A percentile compares a stretch with the other conserved stretches of the same genome.
phyloP scores from a whole-genome alignment of 35 echinoderm and acorn worm genomes.

The Nesometra sesokonis region DNA sequence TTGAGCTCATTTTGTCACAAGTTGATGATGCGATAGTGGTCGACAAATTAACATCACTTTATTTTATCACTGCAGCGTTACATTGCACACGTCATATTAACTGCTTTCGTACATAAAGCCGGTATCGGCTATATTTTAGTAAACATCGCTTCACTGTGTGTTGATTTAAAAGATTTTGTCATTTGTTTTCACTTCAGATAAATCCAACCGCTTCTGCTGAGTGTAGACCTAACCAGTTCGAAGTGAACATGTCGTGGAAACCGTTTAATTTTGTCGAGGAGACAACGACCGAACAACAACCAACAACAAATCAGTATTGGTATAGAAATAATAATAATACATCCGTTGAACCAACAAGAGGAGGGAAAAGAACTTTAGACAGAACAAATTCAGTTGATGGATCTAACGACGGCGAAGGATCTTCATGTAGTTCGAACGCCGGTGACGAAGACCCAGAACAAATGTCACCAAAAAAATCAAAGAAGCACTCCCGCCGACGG shows the following conservation, averaged over 20 bases:
- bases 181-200: neutral
- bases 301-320: neutral
- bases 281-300: neutral
- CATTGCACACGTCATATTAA: neutral
- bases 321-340: neutral
- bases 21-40: neutral
- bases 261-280: neutral
- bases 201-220: neutral
- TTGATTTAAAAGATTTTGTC: neutral
- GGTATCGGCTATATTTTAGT: neutral
- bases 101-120: neutral
- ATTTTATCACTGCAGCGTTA: neutral
- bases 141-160: neutral
- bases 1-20: neutral
- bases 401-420: neutral
- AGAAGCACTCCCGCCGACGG: conserved; percentile 35
- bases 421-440: neutral
- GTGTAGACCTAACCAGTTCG: neutral
- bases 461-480: neutral
- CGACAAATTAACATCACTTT: neutral
- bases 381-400: neutral
- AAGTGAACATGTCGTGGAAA: neutral
- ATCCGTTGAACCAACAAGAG: neutral
- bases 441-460: neutral
- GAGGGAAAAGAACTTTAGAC: neutral